These are phyloP conservation scores for Poeciliopsis infans DNA, from an alignment of 2,797 vertebrate species.

Conservation along the genomic window DNA sequence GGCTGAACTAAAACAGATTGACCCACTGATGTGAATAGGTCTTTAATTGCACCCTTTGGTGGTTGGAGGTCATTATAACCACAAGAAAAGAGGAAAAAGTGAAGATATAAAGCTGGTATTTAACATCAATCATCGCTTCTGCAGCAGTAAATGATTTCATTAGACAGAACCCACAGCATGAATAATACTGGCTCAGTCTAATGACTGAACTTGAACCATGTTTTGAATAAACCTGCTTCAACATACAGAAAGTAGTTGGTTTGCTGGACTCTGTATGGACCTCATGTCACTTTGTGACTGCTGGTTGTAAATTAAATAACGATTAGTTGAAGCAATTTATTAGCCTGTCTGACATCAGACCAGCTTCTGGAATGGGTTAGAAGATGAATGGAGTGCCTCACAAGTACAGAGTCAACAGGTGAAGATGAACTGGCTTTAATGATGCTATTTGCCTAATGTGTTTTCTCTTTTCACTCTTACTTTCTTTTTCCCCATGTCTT, in stretches of 20 bases:
- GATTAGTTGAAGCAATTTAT: slow-evolving; percentile 83
- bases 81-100: slow-evolving; percentile 15
- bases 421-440: slow-evolving; percentile 84
- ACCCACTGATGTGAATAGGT: slow-evolving; percentile 7
- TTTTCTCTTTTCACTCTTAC: slow-evolving; percentile 49
- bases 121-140: slow-evolving; percentile 42
- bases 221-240: slow-evolving; percentile 20
- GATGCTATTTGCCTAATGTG: slow-evolving; percentile 82
- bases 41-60: slow-evolving; percentile 21
- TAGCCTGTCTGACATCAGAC: slow-evolving; percentile 77
- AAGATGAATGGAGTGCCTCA: slow-evolving; percentile 75
- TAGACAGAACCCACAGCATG: slow-evolving; percentile 64
- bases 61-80: slow-evolving; percentile 16
- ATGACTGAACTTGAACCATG: slow-evolving; percentile 71
- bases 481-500: slow-evolving; percentile 7
- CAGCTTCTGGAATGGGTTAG: slow-evolving; percentile 71
- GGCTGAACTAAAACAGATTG: slow-evolving; percentile 16
- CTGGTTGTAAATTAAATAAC: slow-evolving; percentile 82
- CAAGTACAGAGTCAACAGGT: slow-evolving; percentile 79
- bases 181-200: slow-evolving; percentile 75
- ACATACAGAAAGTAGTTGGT: slow-evolving; percentile 34
- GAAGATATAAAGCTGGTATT: slow-evolving; percentile 33
- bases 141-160: slow-evolving; percentile 62
- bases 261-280: slow-evolving; percentile 65
- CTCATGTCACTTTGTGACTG: slow-evolving; percentile 66